Evolutionary conservation across 2,888 invertebrate genomes (phyloP), one percentile per base, ranked within the genome.

Genomic region (Eulithis testata): DNA sequence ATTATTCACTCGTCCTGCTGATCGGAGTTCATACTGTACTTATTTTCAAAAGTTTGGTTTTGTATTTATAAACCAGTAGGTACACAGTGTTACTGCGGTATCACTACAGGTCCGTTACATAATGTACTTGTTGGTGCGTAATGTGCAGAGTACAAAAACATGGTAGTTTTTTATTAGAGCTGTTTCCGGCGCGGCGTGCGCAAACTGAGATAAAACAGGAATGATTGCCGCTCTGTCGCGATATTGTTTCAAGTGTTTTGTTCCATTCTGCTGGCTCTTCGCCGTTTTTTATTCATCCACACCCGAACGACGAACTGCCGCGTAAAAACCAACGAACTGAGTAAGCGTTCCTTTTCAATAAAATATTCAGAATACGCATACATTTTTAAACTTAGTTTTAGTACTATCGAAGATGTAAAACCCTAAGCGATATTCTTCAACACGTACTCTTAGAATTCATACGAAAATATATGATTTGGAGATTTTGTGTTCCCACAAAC

Each of bases 191-290:
- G 79, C 82, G 82, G 87, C 87, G 88, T 91, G 92, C 85, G 84
- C 90, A 90, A 90, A 91, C 90, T 88, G 85, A 87, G 91, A 92
- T 92, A 92, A 91, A 91, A 90, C 88, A 87, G 87, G 85, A 91
- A 89, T 89, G 89, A 91, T 91, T 89, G 91, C 90, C 88, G 88
- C 88, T 86, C 86, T 87, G 86, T 86, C 87, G 85, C 85, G 89
- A 90, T 90, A 90, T 89, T 90, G 88, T 91, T 91, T 86, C 86
- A 86, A 89, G 89, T 87, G 86, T 88, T 91, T 88, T 89, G 87
- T 88, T 86, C 84, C 85, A 86, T 86, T 87, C 84, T 79, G 79
- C 78, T 81, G 76, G 79, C 82, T 85, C 81, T 82, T 79, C 76
- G 74, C 73, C 77, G 82, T 78, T 86, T 88, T 88, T 87, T 87